Evolutionary conservation across 1,140 invertebrate species (phyloP).

Genomic region (Pseudoatta argentina): DNA sequence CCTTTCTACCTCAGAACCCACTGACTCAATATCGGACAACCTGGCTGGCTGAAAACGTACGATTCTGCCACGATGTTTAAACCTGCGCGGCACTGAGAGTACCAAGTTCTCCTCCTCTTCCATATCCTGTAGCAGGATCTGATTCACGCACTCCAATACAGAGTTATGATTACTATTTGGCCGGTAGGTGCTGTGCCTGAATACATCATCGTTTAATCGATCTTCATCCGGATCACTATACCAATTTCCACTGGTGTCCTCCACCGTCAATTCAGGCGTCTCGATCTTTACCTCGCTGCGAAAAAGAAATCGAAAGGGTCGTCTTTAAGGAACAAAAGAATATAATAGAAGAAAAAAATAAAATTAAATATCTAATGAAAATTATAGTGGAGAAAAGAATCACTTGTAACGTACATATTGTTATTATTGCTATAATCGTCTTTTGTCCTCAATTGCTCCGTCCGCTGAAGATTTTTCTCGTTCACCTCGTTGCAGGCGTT

Average conservation of each 20-base stretch:
- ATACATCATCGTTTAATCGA: conserved; percentile 87
- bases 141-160: conserved; percentile 92
- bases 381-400: neutral
- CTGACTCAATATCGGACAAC: conserved; percentile 85
- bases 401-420: conserved; percentile 67
- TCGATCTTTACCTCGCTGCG: conserved; percentile 85
- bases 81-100: conserved; percentile 80
- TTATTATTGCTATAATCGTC: conserved; percentile 75
- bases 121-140: conserved; percentile 89
- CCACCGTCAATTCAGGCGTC: conserved; percentile 85
- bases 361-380: conserved; percentile 22
- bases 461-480: conserved; percentile 69
- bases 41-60: conserved; percentile 84
- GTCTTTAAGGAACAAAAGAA: neutral
- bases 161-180: conserved; percentile 89
- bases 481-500: conserved; percentile 80
- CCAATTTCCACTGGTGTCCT: conserved; percentile 89
- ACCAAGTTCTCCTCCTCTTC: conserved; percentile 85
- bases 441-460: conserved; percentile 19
- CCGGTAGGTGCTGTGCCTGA: conserved; percentile 83
- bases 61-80: conserved; percentile 84
- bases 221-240: conserved; percentile 91
- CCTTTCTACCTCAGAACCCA: conserved; percentile 85
- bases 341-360: too few relatives aligned
- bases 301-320: conserved; percentile 37